Conservation (phyloP, 2,797 vertebrate genomes). For the Chlorospingus semifuscus region DNA sequence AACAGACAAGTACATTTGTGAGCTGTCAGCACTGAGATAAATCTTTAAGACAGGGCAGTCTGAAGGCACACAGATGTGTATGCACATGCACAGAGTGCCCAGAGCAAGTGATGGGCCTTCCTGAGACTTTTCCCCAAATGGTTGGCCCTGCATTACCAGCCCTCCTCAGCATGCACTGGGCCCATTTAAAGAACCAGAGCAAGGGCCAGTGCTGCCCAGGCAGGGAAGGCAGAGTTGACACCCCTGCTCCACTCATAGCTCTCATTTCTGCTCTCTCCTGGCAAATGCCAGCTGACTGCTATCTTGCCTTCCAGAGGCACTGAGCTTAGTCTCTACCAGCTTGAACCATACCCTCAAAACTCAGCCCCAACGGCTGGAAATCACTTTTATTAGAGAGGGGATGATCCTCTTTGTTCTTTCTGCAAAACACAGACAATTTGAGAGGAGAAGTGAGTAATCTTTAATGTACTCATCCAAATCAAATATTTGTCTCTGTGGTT, state of each 20-base stretch:
- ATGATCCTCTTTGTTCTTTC: constrained; percentile 22
- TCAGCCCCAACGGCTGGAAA: neutral
- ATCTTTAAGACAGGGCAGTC: neutral
- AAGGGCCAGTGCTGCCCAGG: neutral
- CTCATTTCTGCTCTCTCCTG: neutral
- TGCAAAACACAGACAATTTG: constrained; percentile 54
- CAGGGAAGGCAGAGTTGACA: neutral
- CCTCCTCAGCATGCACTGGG: neutral
- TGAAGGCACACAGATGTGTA: neutral
- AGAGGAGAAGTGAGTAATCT: constrained; percentile 55
- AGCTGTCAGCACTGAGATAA: neutral
- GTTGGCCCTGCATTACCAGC: neutral
- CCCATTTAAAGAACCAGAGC: neutral
- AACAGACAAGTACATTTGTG: neutral
- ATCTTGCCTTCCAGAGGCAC: neutral
- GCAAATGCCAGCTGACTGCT: neutral
- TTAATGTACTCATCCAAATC: constrained; percentile 52
- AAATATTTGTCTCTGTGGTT: constrained; percentile 55
- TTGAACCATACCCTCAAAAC: neutral
- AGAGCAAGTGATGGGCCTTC: neutral
- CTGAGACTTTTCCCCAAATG: neutral
- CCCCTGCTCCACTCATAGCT: neutral
- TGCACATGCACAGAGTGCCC: neutral
- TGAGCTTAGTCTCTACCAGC: neutral
- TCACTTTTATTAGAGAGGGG: neutral